Conservation (phyloP, 1,140 invertebrate species). For the Drosophila grimshawi region DNA sequence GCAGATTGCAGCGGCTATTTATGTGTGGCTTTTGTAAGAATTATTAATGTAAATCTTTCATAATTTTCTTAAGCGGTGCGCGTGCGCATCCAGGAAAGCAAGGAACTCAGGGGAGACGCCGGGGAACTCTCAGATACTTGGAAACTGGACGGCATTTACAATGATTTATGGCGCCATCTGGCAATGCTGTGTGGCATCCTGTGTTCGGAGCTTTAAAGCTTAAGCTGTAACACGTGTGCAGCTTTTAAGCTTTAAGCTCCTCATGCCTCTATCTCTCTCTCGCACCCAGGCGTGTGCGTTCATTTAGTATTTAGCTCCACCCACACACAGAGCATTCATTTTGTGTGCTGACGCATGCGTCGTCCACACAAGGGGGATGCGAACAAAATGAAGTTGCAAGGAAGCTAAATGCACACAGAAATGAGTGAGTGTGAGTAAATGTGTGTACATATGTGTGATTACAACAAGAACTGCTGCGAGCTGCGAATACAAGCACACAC, state of each 20-base stretch:
- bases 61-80: slow-evolving; percentile 81
- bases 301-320: slow-evolving; percentile 68
- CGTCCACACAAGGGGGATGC: slow-evolving; percentile 57
- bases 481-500: slow-evolving; percentile 10
- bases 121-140: not conserved
- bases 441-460: slow-evolving; percentile 10
- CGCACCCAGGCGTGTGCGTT: slow-evolving; percentile 21
- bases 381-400: slow-evolving; percentile 80
- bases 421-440: not conserved
- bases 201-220: slow-evolving; percentile 24
- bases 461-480: slow-evolving; percentile 21
- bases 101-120: not conserved
- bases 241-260: slow-evolving; percentile 52
- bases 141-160: slow-evolving; percentile 24
- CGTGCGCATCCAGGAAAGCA: slow-evolving; percentile 55
- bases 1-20: slow-evolving; percentile 71
- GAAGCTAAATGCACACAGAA: slow-evolving; percentile 25
- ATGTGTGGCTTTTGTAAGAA: slow-evolving; percentile 83
- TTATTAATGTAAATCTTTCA: slow-evolving; percentile 83
- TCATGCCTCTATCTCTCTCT: slow-evolving; percentile 2
- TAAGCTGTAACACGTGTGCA: slow-evolving; percentile 32
- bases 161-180: slow-evolving; percentile 65
- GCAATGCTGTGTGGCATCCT: slow-evolving; percentile 61
- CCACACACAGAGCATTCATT: slow-evolving; percentile 74
- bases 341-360: slow-evolving; percentile 65